Evolutionary conservation across 2,888 invertebrate species (phyloP), one percentile per base, ranked within the genome.

Genomic region (Hoplodrina ambigua): DNA sequence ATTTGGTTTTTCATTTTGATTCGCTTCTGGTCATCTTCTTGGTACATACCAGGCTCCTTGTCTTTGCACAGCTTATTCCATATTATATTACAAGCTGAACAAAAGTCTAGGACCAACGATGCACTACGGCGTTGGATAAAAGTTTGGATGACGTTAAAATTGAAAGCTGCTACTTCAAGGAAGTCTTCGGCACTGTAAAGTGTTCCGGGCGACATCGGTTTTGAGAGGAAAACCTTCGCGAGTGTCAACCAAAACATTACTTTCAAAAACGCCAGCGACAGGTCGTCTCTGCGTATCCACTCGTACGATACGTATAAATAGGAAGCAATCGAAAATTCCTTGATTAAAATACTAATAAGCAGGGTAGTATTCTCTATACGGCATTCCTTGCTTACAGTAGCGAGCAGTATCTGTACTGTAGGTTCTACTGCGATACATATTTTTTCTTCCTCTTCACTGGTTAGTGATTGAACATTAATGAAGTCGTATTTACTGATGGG

Each of bases 401-500:
- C 93, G 2, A 95, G 89, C 6, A 97, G 88, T 70, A 97, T 92
- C 78, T 96, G 95, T n/a, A 97, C 74, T 30, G 96, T 95, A 0
- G 97, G 96, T 20, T 96, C 94, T 44, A 97, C 82, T n/a, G 91
- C 92, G 83, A 95, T 95, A 76, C 96, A 93, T 53, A 97, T 87
- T 56, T 94, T 91, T n/a, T 95, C 93, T 81, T 96, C 96, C 59
- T 94, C 91, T 82, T 97, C 93, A 87, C 96, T 90, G 41, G 93
- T 90, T 82, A 96, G 82, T 69, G 95, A 94, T 65, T 96, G 93
- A 0, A 96, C 93, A 86, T 95, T 92, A 77, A 96, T 89, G 58
- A 96, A 96, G 19, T 96, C 94, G 63, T 96, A 95, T 30, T 96
- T 96, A n/a, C 94, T 90, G 5, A 98, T 87, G 0, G 97, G 97